A percentile compares a stretch with the other conserved stretches of the same genome.
These are phyloP conservation scores for Kuschelorhynchus macadamiae DNA, from an alignment of 2,888 invertebrate species.

Conservation along the genomic window DNA sequence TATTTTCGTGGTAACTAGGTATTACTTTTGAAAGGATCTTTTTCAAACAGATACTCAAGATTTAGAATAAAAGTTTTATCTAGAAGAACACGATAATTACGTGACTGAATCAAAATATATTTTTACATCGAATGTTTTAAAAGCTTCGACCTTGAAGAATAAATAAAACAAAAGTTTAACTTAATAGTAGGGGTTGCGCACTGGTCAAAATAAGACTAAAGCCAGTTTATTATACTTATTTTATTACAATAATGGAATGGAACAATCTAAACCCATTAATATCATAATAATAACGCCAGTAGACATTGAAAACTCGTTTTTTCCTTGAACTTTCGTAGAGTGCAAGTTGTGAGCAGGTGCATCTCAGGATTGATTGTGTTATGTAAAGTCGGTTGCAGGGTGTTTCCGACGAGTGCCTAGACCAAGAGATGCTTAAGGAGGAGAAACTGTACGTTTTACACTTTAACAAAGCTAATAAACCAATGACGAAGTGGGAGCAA, in stretches of 20 bases:
- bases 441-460: no score
- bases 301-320: constrained; percentile 49
- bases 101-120: no score
- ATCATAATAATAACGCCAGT: constrained; percentile 42
- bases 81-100: no score
- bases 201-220: constrained; percentile 2
- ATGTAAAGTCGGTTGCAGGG: constrained; percentile 49
- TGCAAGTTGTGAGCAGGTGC: constrained; percentile 50
- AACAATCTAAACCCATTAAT: constrained; percentile 43
- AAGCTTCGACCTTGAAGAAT: not conserved
- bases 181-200: not conserved
- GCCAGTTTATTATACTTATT: constrained; percentile 38
- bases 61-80: no score
- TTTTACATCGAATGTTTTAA: no score
- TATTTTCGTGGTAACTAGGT: no score
- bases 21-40: no score
- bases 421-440: no score
- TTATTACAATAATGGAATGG: constrained; percentile 40
- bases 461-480: no score
- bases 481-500: no score
- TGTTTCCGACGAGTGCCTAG: constrained; percentile 21
- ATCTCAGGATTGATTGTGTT: constrained; percentile 49
- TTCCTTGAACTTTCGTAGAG: constrained; percentile 49
- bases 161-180: not conserved
- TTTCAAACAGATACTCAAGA: no score